A percentile compares a stretch with the other conserved stretches of the same genome.
These are phyloP conservation scores for Heteromormyrus szaboi DNA, from an alignment of 2,797 vertebrate species.

Conservation along the genomic window DNA sequence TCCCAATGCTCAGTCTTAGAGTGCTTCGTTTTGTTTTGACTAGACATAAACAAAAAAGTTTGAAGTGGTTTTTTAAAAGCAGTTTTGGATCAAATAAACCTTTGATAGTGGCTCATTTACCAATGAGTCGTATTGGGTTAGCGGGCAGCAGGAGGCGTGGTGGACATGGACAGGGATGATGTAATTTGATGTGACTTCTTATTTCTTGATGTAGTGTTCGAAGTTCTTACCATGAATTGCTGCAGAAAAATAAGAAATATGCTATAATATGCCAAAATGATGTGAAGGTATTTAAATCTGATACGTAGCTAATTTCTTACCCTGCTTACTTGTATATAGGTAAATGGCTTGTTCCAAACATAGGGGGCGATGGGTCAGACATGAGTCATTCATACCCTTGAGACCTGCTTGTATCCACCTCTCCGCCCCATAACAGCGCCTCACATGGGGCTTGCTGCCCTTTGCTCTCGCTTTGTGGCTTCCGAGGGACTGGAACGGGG, in stretches of 20 bases:
- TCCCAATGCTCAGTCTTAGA: background rate
- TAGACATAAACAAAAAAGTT: background rate
- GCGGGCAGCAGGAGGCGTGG: background rate
- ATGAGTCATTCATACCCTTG: background rate
- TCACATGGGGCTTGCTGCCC: background rate
- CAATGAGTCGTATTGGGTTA: background rate
- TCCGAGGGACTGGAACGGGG: background rate
- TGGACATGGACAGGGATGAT: background rate
- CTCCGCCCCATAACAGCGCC: background rate
- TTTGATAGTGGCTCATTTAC: background rate
- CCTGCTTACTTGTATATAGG: background rate
- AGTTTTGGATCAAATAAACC: background rate
- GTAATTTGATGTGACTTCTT: background rate
- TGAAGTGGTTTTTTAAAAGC: background rate
- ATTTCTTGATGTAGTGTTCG: background rate
- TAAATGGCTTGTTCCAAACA: background rate
- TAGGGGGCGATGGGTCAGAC: background rate
- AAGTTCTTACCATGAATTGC: background rate
- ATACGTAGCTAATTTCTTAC: background rate
- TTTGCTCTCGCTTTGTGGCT: background rate
- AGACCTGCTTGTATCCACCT: background rate
- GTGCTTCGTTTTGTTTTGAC: background rate
- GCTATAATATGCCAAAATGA: background rate
- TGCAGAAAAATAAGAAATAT: background rate
- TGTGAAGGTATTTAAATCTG: background rate